These are phyloP conservation scores for Gymnothorax reevesii DNA, from an alignment of 2,797 vertebrate genomes.

Conservation along the genomic window DNA sequence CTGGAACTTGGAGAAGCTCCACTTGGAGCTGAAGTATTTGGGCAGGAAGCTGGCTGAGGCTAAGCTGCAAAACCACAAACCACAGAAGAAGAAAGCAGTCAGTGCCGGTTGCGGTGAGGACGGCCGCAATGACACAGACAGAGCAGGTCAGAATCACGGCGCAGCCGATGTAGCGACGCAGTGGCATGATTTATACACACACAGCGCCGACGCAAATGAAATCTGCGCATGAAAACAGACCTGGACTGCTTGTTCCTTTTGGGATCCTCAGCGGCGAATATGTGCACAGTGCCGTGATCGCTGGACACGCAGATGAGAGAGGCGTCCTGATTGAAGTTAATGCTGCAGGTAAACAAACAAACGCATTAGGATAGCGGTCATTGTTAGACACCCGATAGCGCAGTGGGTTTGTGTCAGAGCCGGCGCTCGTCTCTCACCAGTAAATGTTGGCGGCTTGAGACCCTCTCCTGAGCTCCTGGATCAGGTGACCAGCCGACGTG, in stretches of 20 bases:
- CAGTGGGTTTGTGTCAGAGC: background rate
- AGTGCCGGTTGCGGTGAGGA: background rate
- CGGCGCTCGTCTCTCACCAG: conserved; percentile 74
- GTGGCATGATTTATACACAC: background rate
- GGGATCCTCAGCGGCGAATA: conserved; percentile 96
- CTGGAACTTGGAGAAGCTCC: conserved; percentile 99
- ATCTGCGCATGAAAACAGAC: conserved; percentile 56
- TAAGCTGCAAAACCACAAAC: conserved; percentile 73
- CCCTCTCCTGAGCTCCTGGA: conserved; percentile 94
- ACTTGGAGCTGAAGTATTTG: conserved; percentile 99
- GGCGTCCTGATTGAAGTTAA: conserved; percentile 97
- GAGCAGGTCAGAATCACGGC: background rate
- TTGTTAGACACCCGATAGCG: background rate
- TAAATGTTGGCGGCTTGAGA: conserved; percentile 98
- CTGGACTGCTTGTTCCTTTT: conserved; percentile 97
- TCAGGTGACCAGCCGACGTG: conserved; percentile 93
- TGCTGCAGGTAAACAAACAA: conserved; percentile 68
- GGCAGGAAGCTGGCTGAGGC: conserved; percentile 95
- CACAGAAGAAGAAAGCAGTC: conserved; percentile 24
- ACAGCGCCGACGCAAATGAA: background rate
- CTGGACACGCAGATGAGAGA: conserved; percentile 98
- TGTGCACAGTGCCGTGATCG: conserved; percentile 94
- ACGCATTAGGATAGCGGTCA: background rate
- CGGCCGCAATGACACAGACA: background rate
- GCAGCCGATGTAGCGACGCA: background rate